A percentile compares a stretch with the other conserved stretches of the same genome.
Evolutionary conservation across 1,140 invertebrate species (phyloP).

Genomic region (Drosophila pachea): DNA sequence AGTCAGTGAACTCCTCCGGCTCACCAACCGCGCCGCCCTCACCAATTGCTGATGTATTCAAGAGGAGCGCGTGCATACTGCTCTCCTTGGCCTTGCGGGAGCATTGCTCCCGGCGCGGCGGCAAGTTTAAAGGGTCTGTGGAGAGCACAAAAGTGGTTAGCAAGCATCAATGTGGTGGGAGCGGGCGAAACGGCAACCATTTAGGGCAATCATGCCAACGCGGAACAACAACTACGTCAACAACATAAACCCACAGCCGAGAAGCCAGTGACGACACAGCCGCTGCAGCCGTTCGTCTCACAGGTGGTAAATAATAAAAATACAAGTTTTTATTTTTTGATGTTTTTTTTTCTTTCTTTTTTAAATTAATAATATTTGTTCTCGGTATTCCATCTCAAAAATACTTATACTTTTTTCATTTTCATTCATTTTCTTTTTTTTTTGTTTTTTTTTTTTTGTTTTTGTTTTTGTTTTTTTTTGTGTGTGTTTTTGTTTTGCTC

Average conservation of each 20-base stretch:
- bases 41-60: slow-evolving; percentile 54
- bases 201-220: slow-evolving; percentile 29
- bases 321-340: slow-evolving; percentile 70
- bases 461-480: slow-evolving; percentile 45
- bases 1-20: slow-evolving; percentile 81
- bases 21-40: slow-evolving; percentile 75
- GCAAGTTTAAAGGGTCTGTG: slow-evolving; percentile 80
- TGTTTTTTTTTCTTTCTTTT: slow-evolving; percentile 62
- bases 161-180: slow-evolving; percentile 42
- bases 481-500: slow-evolving; percentile 49
- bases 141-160: slow-evolving; percentile 72
- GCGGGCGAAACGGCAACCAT: slow-evolving; percentile 13
- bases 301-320: slow-evolving; percentile 69
- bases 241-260: slow-evolving; percentile 34
- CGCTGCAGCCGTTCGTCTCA: slow-evolving; percentile 24
- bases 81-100: slow-evolving; percentile 83
- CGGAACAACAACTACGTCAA: slow-evolving; percentile 51
- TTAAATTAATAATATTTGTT: slow-evolving; percentile 78
- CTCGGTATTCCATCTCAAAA: slow-evolving; percentile 76
- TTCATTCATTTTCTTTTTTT: slow-evolving; percentile 44
- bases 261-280: slow-evolving; percentile 26
- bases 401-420: slow-evolving; percentile 68
- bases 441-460: slow-evolving; percentile 48
- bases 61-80: slow-evolving; percentile 73
- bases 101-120: slow-evolving; percentile 83